Percentiles rank a stretch among this genome's conserved stretches.
phyloP scores from a whole-genome alignment of 2,888 invertebrate genomes.

The Lithophane leautieri region DNA sequence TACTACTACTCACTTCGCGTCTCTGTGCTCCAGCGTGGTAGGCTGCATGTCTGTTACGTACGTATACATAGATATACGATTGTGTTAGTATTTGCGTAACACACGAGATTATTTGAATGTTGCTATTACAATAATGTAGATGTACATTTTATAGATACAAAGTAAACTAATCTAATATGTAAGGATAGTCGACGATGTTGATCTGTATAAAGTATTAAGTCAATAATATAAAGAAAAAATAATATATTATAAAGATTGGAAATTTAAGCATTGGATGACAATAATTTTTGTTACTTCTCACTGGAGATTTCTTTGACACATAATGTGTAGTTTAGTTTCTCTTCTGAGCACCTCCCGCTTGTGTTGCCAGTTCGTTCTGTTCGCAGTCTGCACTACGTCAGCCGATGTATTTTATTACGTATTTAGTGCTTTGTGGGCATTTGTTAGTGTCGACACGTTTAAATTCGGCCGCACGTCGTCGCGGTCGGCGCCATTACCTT shows the following conservation, averaged over 20 bases:
- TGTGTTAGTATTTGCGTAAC: constrained; percentile 68
- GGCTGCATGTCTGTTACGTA: constrained; percentile 55
- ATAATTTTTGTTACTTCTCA: constrained; percentile 88
- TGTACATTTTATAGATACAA: constrained; percentile 82
- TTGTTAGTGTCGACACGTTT: constrained; percentile 40
- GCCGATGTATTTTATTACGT: constrained; percentile 40
- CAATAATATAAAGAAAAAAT: constrained; percentile 78
- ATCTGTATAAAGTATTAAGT: constrained; percentile 86
- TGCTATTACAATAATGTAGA: constrained; percentile 64
- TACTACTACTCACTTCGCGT: neutral
- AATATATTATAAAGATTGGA: constrained; percentile 83
- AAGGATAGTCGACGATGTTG: constrained; percentile 77
- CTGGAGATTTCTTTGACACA: constrained; percentile 75
- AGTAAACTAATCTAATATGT: constrained; percentile 72
- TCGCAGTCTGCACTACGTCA: constrained; percentile 30
- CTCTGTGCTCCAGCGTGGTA: constrained; percentile 29
- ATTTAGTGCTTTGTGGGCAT: constrained; percentile 28
- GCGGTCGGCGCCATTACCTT: constrained; percentile 30
- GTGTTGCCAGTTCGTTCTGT: constrained; percentile 40
- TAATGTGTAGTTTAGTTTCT: constrained; percentile 67
- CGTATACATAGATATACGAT: constrained; percentile 47
- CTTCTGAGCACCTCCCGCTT: constrained; percentile 59
- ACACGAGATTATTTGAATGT: constrained; percentile 78
- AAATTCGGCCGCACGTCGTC: constrained; percentile 1
- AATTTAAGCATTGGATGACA: constrained; percentile 89